Percentiles rank a stretch among this genome's conserved stretches.
Evolutionary conservation across 2,888 invertebrate genomes (phyloP).

Genomic region (Hydropsyche betteni): DNA sequence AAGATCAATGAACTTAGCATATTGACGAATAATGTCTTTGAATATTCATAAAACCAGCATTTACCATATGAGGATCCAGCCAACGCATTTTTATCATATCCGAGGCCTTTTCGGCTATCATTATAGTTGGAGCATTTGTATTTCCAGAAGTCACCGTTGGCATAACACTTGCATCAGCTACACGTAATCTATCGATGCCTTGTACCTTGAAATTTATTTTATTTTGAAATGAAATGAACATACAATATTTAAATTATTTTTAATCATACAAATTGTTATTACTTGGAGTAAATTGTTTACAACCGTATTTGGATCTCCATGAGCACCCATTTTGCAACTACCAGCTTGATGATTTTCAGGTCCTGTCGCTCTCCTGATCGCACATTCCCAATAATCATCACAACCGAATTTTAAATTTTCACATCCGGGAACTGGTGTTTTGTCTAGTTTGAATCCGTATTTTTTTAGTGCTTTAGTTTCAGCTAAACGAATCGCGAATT

Average conservation of each 20-base stretch:
- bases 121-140: slow-evolving; percentile 75
- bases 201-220: slow-evolving; percentile 61
- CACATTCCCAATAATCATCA: slow-evolving; percentile 84
- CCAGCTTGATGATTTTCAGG: slow-evolving; percentile 87
- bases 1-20: background rate
- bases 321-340: slow-evolving; percentile 84
- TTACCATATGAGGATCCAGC: slow-evolving; percentile 60
- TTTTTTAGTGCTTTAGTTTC: slow-evolving; percentile 72
- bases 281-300: slow-evolving; percentile 75
- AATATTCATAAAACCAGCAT: background rate
- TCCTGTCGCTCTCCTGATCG: slow-evolving; percentile 76
- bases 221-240: background rate
- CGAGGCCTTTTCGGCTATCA: slow-evolving; percentile 74
- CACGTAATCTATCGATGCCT: slow-evolving; percentile 72
- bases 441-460: slow-evolving; percentile 80
- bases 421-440: slow-evolving; percentile 78
- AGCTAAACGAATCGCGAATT: slow-evolving; percentile 76
- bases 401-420: slow-evolving; percentile 76
- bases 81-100: slow-evolving; percentile 73
- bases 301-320: slow-evolving; percentile 75
- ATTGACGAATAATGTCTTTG: background rate
- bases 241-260: background rate
- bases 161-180: slow-evolving; percentile 77
- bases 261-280: background rate
- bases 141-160: slow-evolving; percentile 72